Percentiles rank a stretch among this genome's conserved stretches.
Evolutionary conservation across 2,113 vertebrate species (phyloP).

Genomic region (Scortum barcoo): DNA sequence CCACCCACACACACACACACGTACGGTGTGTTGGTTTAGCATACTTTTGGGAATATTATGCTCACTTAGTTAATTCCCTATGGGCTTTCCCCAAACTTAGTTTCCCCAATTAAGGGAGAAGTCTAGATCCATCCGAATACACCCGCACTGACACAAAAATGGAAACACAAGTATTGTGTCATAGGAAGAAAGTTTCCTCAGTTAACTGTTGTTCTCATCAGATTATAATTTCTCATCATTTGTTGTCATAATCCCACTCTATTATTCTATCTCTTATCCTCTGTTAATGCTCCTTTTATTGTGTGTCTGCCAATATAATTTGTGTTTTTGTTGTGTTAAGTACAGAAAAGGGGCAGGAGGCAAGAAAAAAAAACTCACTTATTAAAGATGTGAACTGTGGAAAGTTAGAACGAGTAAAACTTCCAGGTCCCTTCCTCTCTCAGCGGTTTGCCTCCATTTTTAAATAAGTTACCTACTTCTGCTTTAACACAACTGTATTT

Average conservation of each 20-base stretch:
- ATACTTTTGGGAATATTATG: constrained; percentile 25
- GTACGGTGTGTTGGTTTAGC: constrained; percentile 1
- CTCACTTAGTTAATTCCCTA: constrained; percentile 21
- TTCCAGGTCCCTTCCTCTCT: too few species aligned
- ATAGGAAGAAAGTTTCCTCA: background rate
- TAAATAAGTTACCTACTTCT: too few species aligned
- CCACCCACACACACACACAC: background rate
- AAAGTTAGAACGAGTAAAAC: too few species aligned
- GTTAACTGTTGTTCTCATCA: background rate
- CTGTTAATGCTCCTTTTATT: background rate
- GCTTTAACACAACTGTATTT: background rate
- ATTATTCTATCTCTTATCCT: background rate
- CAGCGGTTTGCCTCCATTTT: too few species aligned
- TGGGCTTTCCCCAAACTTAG: constrained; percentile 8
- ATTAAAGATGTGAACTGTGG: too few species aligned
- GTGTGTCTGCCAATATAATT: too few species aligned
- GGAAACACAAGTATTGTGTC: background rate
- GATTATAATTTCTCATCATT: background rate
- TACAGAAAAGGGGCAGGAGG: background rate
- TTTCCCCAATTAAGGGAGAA: constrained; percentile 22
- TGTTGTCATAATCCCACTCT: background rate
- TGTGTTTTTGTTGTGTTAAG: too few species aligned
- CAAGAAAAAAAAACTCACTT: too few species aligned
- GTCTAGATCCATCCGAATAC: background rate
- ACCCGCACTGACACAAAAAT: background rate